Conservation (phyloP, 2,888 invertebrate genomes). For the Sicus ferrugineus region DNA sequence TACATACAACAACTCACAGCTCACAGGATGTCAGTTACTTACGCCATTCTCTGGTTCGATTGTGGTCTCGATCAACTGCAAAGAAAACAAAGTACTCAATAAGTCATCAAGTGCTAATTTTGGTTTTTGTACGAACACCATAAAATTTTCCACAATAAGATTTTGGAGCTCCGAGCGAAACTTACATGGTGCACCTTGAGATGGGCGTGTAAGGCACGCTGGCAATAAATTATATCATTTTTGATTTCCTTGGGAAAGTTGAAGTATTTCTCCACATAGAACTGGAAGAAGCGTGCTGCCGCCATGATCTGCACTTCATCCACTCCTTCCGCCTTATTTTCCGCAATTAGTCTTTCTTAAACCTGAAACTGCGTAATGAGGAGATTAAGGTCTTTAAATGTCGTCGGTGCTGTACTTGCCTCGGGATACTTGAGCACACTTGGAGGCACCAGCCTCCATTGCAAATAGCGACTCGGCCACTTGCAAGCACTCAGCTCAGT, state of each 20-base stretch:
- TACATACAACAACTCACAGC: too few species aligned
- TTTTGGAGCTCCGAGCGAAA: constrained; percentile 9
- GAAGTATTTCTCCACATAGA: constrained; percentile 53
- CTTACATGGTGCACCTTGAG: constrained; percentile 61
- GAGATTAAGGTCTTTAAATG: too few species aligned
- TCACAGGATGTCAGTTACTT: too few species aligned
- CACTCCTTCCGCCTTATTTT: not conserved
- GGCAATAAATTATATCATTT: constrained; percentile 62
- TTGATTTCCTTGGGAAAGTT: constrained; percentile 57
- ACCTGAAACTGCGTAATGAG: too few species aligned
- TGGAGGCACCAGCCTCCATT: too few species aligned
- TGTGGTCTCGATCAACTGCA: constrained; percentile 43
- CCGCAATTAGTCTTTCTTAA: not conserved
- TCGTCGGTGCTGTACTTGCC: too few species aligned
- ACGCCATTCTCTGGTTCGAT: constrained; percentile 36
- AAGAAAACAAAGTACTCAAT: not conserved
- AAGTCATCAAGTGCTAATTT: not conserved
- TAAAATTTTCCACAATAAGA: not conserved
- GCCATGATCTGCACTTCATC: constrained; percentile 14
- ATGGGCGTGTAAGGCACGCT: constrained; percentile 57
- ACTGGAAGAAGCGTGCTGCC: constrained; percentile 44
- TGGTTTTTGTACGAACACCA: not conserved
- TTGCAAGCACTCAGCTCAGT: too few species aligned
- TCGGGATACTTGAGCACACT: too few species aligned
- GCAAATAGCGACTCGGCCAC: too few species aligned